Evolutionary conservation across 2,888 invertebrate genomes (phyloP), one percentile per base, ranked within the genome.

Genomic region (Xestoiulus laeticollis): DNA sequence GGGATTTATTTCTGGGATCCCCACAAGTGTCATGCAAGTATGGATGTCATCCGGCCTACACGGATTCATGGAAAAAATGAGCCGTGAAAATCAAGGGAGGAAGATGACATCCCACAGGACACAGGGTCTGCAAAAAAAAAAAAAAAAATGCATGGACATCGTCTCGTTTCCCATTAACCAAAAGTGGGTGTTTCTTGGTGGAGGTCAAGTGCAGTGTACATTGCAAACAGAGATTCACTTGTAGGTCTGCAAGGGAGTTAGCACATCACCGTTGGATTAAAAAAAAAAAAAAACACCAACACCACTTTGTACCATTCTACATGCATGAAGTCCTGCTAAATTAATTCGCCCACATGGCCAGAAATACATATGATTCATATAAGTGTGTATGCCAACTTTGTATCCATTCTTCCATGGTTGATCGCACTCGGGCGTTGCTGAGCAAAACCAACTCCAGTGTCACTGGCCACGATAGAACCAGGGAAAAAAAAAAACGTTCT

Each of bases 361-460:
- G 68, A 26, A 26, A 26, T 26, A 68, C 22, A 26, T 48, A 26
- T 68, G 68, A 68, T 68, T 68, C 68, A 68, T 26, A 68, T 26
- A 26, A n/a, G 59, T 59, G 26, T 19, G 14, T 59, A 68, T 26
- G 68, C 26, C 12, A 68, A 26, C 59, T 68, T n/a, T 26, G 68
- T 26, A 68, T n/a, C 26, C 68, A 68, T 68, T n/a, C 68, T 68
- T 26, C 26, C 3, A 68, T 26, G 68, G 68, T 26, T 68, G 68
- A 68, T 68, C n/a, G 59, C 48, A 48, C 68, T 68, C 26, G 68
- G 68, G 68, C 68, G 68, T 68, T 68, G 26, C 68, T 68, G 68
- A 26, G 59, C 59, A 59, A 10, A 3, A n/a, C 68, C 68, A 68
- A 68, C 68, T 26, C 26, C 26, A 26, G 26, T 26, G 68, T 68